Percentiles rank a stretch among this genome's conserved stretches.
These are phyloP conservation scores for Tridacna crocea DNA, from an alignment of 2,888 invertebrate genomes.

Conservation along the genomic window DNA sequence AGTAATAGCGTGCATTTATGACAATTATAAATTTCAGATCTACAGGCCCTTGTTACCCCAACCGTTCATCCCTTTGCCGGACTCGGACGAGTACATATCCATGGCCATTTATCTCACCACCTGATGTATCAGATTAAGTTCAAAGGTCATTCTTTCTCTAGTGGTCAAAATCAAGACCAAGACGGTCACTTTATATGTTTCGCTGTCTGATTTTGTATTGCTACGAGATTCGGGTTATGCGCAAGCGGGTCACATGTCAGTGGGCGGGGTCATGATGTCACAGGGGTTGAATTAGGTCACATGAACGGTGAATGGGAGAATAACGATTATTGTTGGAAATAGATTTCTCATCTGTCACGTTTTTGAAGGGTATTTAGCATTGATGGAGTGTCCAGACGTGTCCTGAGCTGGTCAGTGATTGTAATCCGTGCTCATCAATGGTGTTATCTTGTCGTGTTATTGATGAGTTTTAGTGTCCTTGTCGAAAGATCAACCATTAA, in stretches of 20 bases:
- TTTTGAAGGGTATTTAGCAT: slow-evolving; percentile 9
- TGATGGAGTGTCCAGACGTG: slow-evolving; percentile 22
- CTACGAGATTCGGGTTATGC: slow-evolving; percentile 10
- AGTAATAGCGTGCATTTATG: too few relatives aligned
- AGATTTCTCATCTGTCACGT: slow-evolving; percentile 25
- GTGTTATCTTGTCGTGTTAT: slow-evolving; percentile 20
- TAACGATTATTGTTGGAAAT: slow-evolving; percentile 27
- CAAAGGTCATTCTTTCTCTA: slow-evolving; percentile 13
- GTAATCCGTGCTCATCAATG: slow-evolving; percentile 4
- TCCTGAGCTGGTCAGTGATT: slow-evolving; percentile 12
- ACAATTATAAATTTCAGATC: neutral
- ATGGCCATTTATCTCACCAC: slow-evolving; percentile 14
- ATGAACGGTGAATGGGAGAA: slow-evolving; percentile 21
- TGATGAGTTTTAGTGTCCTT: slow-evolving; percentile 1
- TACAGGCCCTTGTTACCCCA: slow-evolving; percentile 4
- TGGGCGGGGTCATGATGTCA: slow-evolving; percentile 29
- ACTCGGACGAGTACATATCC: neutral
- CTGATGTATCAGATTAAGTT: slow-evolving; percentile 16
- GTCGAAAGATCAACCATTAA: neutral
- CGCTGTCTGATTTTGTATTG: neutral
- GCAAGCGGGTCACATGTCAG: slow-evolving; percentile 20
- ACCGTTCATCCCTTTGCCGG: neutral
- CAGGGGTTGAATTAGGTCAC: slow-evolving; percentile 15
- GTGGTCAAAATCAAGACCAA: neutral
- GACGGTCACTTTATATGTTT: neutral